phyloP scores from a whole-genome alignment of 2,888 invertebrate species.

The Nomada lathburiana region DNA sequence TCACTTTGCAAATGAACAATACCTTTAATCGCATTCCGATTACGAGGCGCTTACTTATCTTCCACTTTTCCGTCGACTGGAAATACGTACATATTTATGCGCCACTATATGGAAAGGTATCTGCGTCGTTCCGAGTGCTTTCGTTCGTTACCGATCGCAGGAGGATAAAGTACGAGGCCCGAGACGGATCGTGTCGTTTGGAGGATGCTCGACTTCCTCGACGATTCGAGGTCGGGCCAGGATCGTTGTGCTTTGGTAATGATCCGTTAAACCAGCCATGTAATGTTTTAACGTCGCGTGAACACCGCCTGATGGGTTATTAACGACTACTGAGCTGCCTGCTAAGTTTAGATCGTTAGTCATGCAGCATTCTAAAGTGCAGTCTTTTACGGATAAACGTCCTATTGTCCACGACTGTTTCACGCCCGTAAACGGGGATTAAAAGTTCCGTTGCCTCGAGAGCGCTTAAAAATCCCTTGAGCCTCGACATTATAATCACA shows the following conservation, averaged over 20 bases:
- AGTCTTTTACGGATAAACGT: not conserved
- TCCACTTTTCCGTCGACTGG: constrained; percentile 27
- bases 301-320: constrained; percentile 12
- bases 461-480: no score
- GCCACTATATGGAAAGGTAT: constrained; percentile 65
- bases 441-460: no score
- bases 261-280: constrained; percentile 28
- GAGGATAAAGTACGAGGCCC: no score
- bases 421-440: no score
- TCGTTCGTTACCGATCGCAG: no score
- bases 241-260: constrained; percentile 12
- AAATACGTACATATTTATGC: constrained; percentile 44
- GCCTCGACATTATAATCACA: no score
- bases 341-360: constrained; percentile 21
- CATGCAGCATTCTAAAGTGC: not conserved
- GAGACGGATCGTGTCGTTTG: no score
- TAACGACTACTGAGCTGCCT: constrained; percentile 3
- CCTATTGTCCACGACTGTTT: not conserved
- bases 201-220: no score
- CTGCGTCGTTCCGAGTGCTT: constrained; percentile 65
- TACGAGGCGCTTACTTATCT: constrained; percentile 60
- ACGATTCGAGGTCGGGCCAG: not conserved
- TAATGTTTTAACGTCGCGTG: constrained; percentile 18
- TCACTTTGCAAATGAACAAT: constrained; percentile 7
- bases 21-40: constrained; percentile 70